Conservation (phyloP, 2,113 vertebrate species). For the Siniperca chuatsi region DNA sequence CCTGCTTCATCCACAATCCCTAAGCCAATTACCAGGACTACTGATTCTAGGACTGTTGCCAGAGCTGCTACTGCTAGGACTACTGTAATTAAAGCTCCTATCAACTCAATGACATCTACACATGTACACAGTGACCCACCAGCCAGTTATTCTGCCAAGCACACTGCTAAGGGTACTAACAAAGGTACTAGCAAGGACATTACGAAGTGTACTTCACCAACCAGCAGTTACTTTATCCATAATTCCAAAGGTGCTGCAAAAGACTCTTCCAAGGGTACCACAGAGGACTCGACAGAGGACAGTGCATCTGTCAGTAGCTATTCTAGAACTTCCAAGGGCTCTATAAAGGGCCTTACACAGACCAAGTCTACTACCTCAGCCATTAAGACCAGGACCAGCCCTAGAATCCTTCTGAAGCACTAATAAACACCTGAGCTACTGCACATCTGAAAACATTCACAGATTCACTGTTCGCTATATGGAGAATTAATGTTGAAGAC, state of each 20-base stretch:
- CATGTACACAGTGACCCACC: neutral
- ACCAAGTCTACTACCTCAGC: slow-evolving; percentile 69
- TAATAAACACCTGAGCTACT: slow-evolving; percentile 16
- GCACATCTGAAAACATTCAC: neutral
- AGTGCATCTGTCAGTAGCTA: slow-evolving; percentile 9
- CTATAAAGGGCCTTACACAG: slow-evolving; percentile 44
- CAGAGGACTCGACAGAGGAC: slow-evolving; percentile 11
- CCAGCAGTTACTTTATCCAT: slow-evolving; percentile 22
- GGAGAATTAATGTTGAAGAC: neutral
- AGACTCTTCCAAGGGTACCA: slow-evolving; percentile 15
- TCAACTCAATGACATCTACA: slow-evolving; percentile 39
- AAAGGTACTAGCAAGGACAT: slow-evolving; percentile 40
- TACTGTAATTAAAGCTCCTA: slow-evolving; percentile 36
- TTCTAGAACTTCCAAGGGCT: slow-evolving; percentile 59
- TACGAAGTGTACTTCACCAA: slow-evolving; percentile 44
- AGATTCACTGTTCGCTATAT: neutral
- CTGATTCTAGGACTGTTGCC: slow-evolving; percentile 25
- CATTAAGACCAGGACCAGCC: slow-evolving; percentile 70
- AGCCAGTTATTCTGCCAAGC: slow-evolving; percentile 39
- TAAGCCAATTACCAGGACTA: slow-evolving; percentile 22
- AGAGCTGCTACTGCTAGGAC: slow-evolving; percentile 43
- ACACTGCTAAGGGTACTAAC: slow-evolving; percentile 33
- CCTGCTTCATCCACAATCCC: neutral
- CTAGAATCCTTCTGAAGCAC: slow-evolving; percentile 52
- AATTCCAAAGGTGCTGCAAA: slow-evolving; percentile 55